A percentile compares a stretch with the other conserved stretches of the same genome.
Evolutionary conservation across 2,113 vertebrate genomes (phyloP).

Genomic region (Pluvianellus socialis): DNA sequence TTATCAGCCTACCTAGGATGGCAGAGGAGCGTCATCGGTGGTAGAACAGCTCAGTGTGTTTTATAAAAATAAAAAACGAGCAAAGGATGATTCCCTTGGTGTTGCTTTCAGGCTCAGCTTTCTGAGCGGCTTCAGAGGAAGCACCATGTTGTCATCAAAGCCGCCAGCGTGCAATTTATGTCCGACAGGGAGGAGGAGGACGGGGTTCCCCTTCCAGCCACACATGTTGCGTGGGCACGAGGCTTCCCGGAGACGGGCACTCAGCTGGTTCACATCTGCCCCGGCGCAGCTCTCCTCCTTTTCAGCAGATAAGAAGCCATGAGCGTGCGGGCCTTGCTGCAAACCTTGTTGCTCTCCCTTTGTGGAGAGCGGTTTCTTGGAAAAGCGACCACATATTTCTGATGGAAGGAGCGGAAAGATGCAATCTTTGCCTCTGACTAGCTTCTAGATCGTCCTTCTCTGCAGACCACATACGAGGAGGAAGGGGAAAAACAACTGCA

Average conservation of each 20-base stretch:
- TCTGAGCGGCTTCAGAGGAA: not conserved
- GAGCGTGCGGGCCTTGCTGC: not conserved
- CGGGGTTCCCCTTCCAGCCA: conserved; percentile 3
- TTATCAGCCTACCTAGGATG: not conserved
- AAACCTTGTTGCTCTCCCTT: not conserved
- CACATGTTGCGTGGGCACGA: not conserved
- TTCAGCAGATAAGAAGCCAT: not conserved
- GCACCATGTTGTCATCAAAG: conserved; percentile 55
- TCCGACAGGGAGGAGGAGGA: not conserved
- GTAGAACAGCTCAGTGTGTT: not conserved
- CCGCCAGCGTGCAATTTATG: not conserved
- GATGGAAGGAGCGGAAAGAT: not conserved
- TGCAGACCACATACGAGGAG: conserved; percentile 41
- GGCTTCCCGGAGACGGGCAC: not conserved
- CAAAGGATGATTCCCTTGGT: not conserved
- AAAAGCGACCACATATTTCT: not conserved
- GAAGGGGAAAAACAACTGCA: conserved; percentile 41
- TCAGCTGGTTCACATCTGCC: conserved; percentile 35
- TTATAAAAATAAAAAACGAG: not conserved
- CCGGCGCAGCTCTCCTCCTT: not conserved
- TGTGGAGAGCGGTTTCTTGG: not conserved
- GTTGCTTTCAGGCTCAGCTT: not conserved
- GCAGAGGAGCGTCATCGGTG: not conserved
- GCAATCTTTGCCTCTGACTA: not conserved
- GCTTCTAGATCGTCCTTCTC: not conserved